A percentile compares a stretch with the other conserved stretches of the same genome.
Conservation (phyloP, 2,113 vertebrate genomes). For the Tauraco erythrolophus region DNA sequence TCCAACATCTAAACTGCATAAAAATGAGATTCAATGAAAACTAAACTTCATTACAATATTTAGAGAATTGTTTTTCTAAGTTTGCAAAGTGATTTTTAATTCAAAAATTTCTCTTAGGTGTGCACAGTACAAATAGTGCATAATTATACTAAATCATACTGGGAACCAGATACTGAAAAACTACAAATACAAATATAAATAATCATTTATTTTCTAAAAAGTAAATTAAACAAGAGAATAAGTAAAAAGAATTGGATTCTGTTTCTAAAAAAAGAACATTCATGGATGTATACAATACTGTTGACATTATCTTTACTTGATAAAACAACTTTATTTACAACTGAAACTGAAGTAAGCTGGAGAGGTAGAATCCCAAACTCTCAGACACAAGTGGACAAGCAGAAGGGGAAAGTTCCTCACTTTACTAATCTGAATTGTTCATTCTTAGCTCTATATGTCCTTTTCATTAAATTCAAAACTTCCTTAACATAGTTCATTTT, state of each 20-base stretch:
- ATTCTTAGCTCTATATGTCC: not conserved
- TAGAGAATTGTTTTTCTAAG: not conserved
- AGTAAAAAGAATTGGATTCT: not conserved
- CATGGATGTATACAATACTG: not conserved
- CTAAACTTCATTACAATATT: not conserved
- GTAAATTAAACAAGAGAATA: not conserved
- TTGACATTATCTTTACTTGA: not conserved
- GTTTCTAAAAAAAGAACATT: not conserved
- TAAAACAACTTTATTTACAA: not conserved
- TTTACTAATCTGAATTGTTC: not conserved
- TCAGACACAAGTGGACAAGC: not conserved
- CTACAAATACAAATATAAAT: not conserved
- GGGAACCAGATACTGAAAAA: not conserved
- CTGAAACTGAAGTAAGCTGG: not conserved
- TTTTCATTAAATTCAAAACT: slow-evolving; percentile 20
- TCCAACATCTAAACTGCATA: not conserved
- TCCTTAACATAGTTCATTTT: not conserved
- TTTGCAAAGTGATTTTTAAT: not conserved
- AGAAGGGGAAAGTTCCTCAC: not conserved
- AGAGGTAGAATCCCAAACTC: not conserved
- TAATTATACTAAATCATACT: not conserved
- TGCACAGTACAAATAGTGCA: not conserved
- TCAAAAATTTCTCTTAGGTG: not conserved
- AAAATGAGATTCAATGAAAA: not conserved
- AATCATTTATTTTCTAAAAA: not conserved